Evolutionary conservation across 1,140 invertebrate genomes (phyloP).

Genomic region (Frieseomelitta varia): DNA sequence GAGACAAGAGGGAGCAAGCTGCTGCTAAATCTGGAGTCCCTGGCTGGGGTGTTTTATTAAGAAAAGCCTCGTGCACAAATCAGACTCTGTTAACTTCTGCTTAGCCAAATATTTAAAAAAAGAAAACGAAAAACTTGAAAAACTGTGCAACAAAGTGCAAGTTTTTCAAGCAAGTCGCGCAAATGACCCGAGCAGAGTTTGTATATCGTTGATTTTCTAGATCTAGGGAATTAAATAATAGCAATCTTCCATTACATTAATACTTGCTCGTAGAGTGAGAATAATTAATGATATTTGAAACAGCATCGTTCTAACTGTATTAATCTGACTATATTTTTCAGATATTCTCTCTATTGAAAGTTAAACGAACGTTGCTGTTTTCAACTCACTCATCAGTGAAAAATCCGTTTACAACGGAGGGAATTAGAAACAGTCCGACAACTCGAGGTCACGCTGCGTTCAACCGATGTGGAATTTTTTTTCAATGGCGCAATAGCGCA

Average conservation of each 20-base stretch:
- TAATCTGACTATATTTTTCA: background rate
- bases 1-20: slow-evolving; percentile 37
- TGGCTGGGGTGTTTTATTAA: slow-evolving; percentile 6
- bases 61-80: background rate
- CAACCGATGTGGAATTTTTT: slow-evolving; percentile 49
- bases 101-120: too few relatives aligned
- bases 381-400: background rate
- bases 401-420: slow-evolving; percentile 30
- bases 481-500: slow-evolving; percentile 62
- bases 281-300: background rate
- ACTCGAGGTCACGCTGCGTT: slow-evolving; percentile 47
- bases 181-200: background rate
- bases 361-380: background rate
- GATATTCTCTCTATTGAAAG: too few relatives aligned
- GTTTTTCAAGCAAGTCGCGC: background rate
- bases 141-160: background rate
- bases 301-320: too few relatives aligned
- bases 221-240: background rate
- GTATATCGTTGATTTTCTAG: background rate
- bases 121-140: background rate
- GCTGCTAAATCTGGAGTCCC: slow-evolving; percentile 33
- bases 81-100: too few relatives aligned
- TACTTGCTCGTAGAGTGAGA: background rate
- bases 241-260: background rate
- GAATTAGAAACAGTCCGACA: background rate